Percentiles rank a stretch among this genome's conserved stretches.
phyloP scores from a whole-genome alignment of 92 coral and sea anemone genomes.

The Bergia sp. region DNA sequence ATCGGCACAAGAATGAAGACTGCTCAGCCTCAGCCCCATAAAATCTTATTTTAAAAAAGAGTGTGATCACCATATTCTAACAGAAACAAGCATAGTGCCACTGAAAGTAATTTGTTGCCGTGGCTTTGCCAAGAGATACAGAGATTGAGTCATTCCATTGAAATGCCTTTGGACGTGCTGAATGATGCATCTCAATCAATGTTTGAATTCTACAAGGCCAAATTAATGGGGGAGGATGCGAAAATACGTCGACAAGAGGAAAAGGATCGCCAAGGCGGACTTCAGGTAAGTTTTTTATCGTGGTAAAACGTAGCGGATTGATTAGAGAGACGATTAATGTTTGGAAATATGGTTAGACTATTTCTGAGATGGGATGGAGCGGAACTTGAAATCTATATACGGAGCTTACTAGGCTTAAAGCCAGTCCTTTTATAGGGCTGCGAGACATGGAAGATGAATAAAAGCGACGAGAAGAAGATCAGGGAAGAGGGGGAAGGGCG shows the following conservation, averaged over 20 bases:
- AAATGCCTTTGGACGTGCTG: slow-evolving; percentile 55
- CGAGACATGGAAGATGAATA: too few species aligned
- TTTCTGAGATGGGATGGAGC: too few species aligned
- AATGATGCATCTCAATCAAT: slow-evolving; percentile 49
- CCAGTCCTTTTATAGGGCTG: too few species aligned
- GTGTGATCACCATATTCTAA: neutral
- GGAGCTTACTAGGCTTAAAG: too few species aligned
- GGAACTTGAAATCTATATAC: too few species aligned
- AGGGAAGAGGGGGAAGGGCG: too few species aligned
- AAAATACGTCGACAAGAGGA: neutral
- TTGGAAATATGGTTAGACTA: too few species aligned
- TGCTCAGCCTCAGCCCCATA: too few species aligned
- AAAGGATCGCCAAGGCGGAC: neutral
- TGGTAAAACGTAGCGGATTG: neutral
- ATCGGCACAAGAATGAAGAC: too few species aligned
- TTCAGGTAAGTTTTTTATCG: neutral
- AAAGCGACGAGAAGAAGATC: too few species aligned
- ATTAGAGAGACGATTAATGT: too few species aligned
- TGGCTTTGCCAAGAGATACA: slow-evolving; percentile 57
- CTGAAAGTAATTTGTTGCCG: slow-evolving; percentile 24
- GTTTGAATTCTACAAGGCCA: slow-evolving; percentile 46
- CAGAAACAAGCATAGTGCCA: neutral
- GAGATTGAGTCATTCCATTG: neutral
- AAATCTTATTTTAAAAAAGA: too few species aligned
- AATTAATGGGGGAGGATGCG: neutral